Conservation (phyloP, 2,113 vertebrate genomes). For the Lepisosteus oculatus region DNA sequence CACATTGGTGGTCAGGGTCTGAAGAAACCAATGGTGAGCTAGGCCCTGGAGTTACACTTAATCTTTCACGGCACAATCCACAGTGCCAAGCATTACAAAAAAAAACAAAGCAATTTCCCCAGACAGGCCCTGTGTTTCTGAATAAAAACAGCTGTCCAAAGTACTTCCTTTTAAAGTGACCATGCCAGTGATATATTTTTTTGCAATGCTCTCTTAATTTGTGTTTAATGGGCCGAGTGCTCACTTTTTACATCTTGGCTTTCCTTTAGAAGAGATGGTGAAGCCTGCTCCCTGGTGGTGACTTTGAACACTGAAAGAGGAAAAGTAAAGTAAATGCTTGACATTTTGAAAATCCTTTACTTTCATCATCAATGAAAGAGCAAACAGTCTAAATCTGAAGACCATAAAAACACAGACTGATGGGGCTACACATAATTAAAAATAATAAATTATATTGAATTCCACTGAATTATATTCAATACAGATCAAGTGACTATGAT, state of each 20-base stretch:
- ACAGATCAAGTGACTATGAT: too few relatives aligned
- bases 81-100: not conserved
- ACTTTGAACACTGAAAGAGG: not conserved
- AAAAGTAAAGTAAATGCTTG: not conserved
- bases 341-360: too few relatives aligned
- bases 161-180: not conserved
- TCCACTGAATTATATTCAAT: too few relatives aligned
- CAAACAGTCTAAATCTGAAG: too few relatives aligned
- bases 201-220: not conserved
- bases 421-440: too few relatives aligned
- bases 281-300: not conserved
- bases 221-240: not conserved
- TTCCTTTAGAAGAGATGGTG: not conserved
- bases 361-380: too few relatives aligned
- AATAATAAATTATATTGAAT: too few relatives aligned
- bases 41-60: not conserved
- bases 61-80: not conserved
- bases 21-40: conserved; percentile 3
- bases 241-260: not conserved
- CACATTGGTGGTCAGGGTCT: not conserved
- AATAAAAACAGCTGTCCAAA: not conserved
- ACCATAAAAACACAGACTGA: too few relatives aligned
- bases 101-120: not conserved
- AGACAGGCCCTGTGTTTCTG: not conserved
- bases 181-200: not conserved